Evolutionary conservation across 2,113 vertebrate genomes (phyloP), one percentile per base, ranked within the genome.

Genomic region (Poeciliopsis retropinna): DNA sequence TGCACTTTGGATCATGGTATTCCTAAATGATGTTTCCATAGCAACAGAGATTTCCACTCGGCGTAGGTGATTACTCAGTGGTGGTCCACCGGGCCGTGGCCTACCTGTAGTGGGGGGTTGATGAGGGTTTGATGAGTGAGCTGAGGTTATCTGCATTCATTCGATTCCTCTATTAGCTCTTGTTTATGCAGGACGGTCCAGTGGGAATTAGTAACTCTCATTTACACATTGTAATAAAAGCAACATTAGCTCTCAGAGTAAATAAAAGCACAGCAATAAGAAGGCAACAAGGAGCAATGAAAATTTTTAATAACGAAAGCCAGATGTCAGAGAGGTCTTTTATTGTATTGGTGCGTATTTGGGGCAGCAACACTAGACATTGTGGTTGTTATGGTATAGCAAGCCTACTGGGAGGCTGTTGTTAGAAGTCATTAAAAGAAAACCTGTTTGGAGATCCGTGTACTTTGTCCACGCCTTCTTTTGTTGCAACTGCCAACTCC

Each of bases 1-100:
- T 60, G 74, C 0, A 3, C 65, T 64, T 51, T 60, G 74, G 69
- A 82, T 74, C 73, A 60, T 32, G 78, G 81, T 68, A 70, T 27
- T 2, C 10, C 77, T 47, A 22, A 47, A 17, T 47, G 80, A 64
- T 85, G 88, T 90, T 89, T 84, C 87, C 87, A 90, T 88, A 70
- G 88, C 76, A 91, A 91, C 90, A 77, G 80, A 75, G 69, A 75
- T 85, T 79, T 76, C 73, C 81, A 63, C 39, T 78, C 70, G 63
- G 70, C 60, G 80, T 32, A 85, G 83, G 85, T 87, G 75, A 89
- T 87, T 67, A 67, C 82, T 85, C 54, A 73, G 73, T 67, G 65
- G 81, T 73, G 79, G 89, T 86, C 85, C 73, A 64, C 27, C 41
- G 11, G 32, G 79, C 75, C 27, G 0, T 80, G 60, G 83, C 70